Base-by-base conservation (phyloP, 2,888 invertebrate species). In the Phyllotreta cruciferae region DNA sequence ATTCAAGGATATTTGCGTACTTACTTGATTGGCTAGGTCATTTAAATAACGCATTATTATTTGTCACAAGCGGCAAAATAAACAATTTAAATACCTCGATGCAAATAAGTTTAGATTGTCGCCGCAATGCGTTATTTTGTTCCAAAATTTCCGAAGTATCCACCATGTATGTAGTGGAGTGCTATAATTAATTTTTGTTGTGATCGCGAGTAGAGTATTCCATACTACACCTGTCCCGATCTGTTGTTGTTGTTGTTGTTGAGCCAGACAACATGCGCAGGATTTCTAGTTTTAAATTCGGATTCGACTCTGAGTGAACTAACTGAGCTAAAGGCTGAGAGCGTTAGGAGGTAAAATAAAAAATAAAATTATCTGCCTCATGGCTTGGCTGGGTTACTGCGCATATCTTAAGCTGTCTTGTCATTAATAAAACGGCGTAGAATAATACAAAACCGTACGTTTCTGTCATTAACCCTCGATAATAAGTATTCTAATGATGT, bases 211-310 rank as follows among this genome's bases (percentile, higher is more conserved):
- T 24, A 24, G 24, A 24, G 24, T 24, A 24, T 24, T 24, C 24
- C 24, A 24, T 57, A 63, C 50, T 56, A 62, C 47, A 47, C 35
- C 45, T 49, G 49, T 67, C 64, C 52, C 63, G 58, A 55, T 67
- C 62, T 57, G 42, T 49, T 64, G 38, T 56, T 62, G 42, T 49
- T 64, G 38, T 56, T 62, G 35, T 64, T 37, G 24, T 39, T 35
- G 62, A 63, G 24, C 47, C 62, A 62, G 66, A 70, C 63, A 64
- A 61, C 68, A 67, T 71, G 71, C 71, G 71, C 68, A 69, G 55
- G 66, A 57, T 56, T 62, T 63, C 52, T 63, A 60, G 63, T 64
- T 14, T 47, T 36, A 45, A 53, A 63, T 66, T 64, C 66, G 60
- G 69, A 66, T 66, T 66, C 56, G 58, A 9, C 3, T 3, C 10